Evolutionary conservation across 2,797 vertebrate genomes (phyloP), one percentile per base, ranked within the genome.

Genomic region (Huso huso): DNA sequence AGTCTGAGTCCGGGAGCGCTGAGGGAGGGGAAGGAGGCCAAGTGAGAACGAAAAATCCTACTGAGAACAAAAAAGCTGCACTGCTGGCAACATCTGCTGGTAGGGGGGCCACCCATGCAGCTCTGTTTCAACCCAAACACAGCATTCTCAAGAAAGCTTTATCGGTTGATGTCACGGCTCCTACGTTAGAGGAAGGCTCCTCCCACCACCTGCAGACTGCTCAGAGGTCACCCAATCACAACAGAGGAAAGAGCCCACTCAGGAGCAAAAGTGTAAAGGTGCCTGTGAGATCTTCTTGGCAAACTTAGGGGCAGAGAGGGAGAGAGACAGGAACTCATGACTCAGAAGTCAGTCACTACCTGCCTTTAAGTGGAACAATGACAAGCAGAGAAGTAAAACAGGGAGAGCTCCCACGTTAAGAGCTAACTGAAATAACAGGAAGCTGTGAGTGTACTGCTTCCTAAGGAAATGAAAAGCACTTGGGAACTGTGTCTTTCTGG

Each of bases 141-240:
- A 65, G 62, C n/a, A 58, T 10, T 15, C 64, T 66, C 49, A 68
- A 53, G 53, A 74, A 70, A 4, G 58, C 71, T 55, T 53, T 37
- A 58, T 66, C 66, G 53, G 61, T 62, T 6, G 64, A 61, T 64
- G 63, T 66, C 62, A 12, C 61, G 57, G 50, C 65, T 61, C 10
- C 48, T 37, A 10, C 10, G 11, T 63, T 51, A 1, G 57, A 58
- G 67, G 61, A 67, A 12, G 69, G 59, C 50, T 18, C 63, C 23
- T 68, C 75, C 68, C 77, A 77, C 68, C 71, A 75, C 67, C 71
- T 79, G 68, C 18, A 68, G 78, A 81, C 83, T 82, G 83, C 13
- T 15, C 75, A 84, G 76, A 78, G 86, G 83, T 75, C 75, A 69
- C 72, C 78, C 77, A 83, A 82, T 84, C 75, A 78, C 60, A 73